Evolutionary conservation across 2,888 invertebrate species (phyloP).

Genomic region (Dastarcus helophoroides): DNA sequence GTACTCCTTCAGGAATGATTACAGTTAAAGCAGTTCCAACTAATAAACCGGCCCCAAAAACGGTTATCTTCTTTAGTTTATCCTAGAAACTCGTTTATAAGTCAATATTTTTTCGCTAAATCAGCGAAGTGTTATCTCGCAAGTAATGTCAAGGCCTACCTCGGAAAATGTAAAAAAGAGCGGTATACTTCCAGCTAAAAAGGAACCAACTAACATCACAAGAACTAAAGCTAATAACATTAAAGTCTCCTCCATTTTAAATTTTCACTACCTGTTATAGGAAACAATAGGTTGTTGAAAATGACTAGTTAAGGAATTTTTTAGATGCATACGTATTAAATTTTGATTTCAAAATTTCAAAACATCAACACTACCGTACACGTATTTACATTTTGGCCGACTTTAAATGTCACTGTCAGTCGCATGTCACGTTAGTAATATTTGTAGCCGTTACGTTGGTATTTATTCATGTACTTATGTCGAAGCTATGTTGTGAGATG

Average conservation of each 20-base stretch:
- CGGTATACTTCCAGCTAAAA: conserved; percentile 89
- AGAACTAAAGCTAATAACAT: conserved; percentile 72
- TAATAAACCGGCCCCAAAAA: conserved; percentile 91
- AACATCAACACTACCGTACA: conserved; percentile 9
- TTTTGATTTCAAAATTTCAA: conserved; percentile 6
- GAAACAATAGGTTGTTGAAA: conserved; percentile 11
- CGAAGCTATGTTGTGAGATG: no score
- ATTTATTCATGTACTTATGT: no score
- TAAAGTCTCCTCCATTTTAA: conserved; percentile 69
- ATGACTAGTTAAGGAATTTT: conserved; percentile 13
- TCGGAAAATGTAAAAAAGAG: conserved; percentile 89
- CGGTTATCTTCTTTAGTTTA: conserved; percentile 84
- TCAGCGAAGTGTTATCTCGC: no score
- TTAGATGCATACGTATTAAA: conserved; percentile 24
- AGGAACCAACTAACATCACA: conserved; percentile 95
- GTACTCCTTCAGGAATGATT: conserved; percentile 97
- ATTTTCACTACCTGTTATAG: conserved; percentile 19
- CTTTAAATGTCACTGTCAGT: no score
- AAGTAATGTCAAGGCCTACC: conserved; percentile 44
- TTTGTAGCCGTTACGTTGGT: no score
- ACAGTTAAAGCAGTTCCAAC: conserved; percentile 97
- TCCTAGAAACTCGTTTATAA: conserved; percentile 52
- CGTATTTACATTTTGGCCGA: conserved; percentile 16
- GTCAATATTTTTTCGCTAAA: conserved; percentile 1
- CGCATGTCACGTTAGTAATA: no score